phyloP scores from a whole-genome alignment of 53 echinoderm and acorn worm species.

The Actinopyga echinites region DNA sequence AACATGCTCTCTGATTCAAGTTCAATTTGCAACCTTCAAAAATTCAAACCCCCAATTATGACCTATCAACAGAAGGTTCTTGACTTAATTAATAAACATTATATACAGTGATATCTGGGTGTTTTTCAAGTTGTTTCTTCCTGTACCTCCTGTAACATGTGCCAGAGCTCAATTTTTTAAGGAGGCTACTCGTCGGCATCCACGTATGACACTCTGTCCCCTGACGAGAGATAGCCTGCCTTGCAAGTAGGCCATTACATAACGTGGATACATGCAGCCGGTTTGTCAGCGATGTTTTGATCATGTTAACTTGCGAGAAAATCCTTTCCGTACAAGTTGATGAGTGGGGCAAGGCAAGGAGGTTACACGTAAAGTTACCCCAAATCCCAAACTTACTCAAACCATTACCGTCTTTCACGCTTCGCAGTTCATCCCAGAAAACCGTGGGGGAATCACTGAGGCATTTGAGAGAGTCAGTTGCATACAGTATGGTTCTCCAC shows the following conservation, averaged over 20 bases:
- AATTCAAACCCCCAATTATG: too few species aligned
- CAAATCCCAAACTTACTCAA: constrained; percentile 3
- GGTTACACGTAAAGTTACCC: constrained; percentile 19
- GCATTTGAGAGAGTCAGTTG: constrained; percentile 15
- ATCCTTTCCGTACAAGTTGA: constrained; percentile 26
- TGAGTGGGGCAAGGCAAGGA: constrained; percentile 36
- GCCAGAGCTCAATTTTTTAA: background rate
- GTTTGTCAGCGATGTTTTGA: constrained; percentile 35
- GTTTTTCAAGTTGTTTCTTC: background rate
- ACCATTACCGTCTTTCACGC: constrained; percentile 22
- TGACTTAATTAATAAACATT: background rate
- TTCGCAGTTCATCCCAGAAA: constrained; percentile 33
- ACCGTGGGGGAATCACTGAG: constrained; percentile 19
- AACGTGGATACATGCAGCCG: constrained; percentile 26
- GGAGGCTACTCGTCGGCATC: background rate
- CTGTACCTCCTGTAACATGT: background rate
- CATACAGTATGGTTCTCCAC: constrained; percentile 38
- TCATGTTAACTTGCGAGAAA: constrained; percentile 45
- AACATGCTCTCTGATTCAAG: too few species aligned
- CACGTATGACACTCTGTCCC: constrained; percentile 26
- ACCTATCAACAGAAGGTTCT: background rate
- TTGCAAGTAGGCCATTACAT: constrained; percentile 32
- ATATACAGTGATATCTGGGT: too few species aligned
- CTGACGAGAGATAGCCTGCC: constrained; percentile 18
- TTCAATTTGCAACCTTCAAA: too few species aligned